These are phyloP conservation scores for Rynchops niger DNA, from an alignment of 2,113 vertebrate species.

Conservation along the genomic window DNA sequence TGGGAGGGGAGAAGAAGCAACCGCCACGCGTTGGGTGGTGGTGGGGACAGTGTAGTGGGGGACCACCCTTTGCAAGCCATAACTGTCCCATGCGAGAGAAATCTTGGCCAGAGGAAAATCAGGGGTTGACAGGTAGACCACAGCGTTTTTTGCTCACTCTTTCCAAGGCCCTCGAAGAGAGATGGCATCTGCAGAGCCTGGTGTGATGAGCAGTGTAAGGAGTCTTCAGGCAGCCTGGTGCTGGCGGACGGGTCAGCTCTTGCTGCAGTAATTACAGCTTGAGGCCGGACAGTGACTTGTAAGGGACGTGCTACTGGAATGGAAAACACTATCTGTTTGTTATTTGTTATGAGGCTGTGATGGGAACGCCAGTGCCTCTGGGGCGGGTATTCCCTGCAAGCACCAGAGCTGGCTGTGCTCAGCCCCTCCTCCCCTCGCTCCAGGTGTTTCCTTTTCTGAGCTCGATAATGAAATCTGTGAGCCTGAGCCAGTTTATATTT, in stretches of 20 bases:
- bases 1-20: background rate
- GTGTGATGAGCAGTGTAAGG: fast-evolving
- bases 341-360: background rate
- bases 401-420: background rate
- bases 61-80: background rate
- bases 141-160: background rate
- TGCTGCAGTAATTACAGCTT: background rate
- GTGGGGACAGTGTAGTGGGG: background rate
- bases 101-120: background rate
- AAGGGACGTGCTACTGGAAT: background rate
- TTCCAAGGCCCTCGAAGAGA: fast-evolving
- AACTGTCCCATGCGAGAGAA: fast-evolving
- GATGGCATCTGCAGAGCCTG: background rate
- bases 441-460: constrained; percentile 67
- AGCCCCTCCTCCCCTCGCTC: constrained; percentile 11
- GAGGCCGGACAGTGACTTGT: background rate
- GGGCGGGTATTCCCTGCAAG: background rate
- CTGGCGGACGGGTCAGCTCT: background rate
- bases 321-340: background rate
- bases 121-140: background rate
- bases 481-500: constrained; percentile 40
- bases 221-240: background rate
- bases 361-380: background rate
- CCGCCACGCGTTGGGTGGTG: fast-evolving
- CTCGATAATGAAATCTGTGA: constrained; percentile 38